These are phyloP conservation scores for Mionectes olivaceus DNA, from an alignment of 2,797 vertebrate genomes.

Conservation along the genomic window DNA sequence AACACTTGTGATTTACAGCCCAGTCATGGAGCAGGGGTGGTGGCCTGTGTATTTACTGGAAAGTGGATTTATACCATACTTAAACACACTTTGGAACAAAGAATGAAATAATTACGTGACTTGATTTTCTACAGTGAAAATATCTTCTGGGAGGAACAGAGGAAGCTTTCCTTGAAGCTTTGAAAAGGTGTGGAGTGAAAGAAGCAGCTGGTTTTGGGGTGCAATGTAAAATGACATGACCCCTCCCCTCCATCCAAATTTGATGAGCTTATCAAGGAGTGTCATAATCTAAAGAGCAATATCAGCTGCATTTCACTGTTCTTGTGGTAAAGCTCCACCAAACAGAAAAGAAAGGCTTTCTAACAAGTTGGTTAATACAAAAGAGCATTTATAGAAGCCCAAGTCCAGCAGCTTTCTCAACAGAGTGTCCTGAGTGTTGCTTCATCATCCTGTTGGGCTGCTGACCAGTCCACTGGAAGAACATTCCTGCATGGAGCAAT, in stretches of 20 bases:
- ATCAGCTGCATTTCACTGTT: neutral
- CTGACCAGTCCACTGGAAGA: neutral
- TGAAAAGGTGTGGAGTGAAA: neutral
- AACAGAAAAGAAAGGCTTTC: neutral
- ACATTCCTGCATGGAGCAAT: neutral
- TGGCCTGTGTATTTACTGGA: neutral
- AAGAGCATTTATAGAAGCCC: neutral
- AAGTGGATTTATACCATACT: neutral
- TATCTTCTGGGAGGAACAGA: neutral
- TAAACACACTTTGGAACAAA: neutral
- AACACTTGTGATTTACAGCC: neutral
- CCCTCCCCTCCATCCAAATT: neutral
- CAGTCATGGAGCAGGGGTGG: neutral
- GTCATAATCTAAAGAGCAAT: neutral
- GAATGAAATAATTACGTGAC: neutral
- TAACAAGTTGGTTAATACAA: neutral
- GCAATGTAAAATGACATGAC: neutral
- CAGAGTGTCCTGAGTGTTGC: neutral
- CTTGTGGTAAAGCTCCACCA: neutral
- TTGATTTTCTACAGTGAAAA: neutral
- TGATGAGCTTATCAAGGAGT: neutral
- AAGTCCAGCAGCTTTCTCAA: neutral
- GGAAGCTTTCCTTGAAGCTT: neutral
- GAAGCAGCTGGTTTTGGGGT: neutral
- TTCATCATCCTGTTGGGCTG: neutral